Evolutionary conservation across 2,888 invertebrate species (phyloP).

Genomic region (Mythimna ferrago): DNA sequence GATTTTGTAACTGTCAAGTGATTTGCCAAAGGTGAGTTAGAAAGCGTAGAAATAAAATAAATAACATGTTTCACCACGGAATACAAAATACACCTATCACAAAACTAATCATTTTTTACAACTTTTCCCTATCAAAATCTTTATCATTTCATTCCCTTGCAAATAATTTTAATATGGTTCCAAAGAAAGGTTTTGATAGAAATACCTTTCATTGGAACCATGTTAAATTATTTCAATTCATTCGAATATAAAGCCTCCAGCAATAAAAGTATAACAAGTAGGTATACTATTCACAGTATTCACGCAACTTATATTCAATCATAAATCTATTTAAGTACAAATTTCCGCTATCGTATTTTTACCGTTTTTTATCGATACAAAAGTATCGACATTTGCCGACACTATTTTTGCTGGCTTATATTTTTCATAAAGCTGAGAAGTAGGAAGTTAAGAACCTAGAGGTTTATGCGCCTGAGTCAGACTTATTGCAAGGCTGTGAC

Average conservation of each 20-base stretch:
- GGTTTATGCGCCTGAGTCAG: slow-evolving; percentile 47
- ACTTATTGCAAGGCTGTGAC: slow-evolving; percentile 49
- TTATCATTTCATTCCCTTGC: not conserved
- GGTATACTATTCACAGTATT: not conserved
- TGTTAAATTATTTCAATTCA: slow-evolving; percentile 1
- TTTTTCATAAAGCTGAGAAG: slow-evolving; percentile 30
- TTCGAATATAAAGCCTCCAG: not conserved
- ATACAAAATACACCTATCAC: not conserved
- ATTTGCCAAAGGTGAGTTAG: too few relatives aligned
- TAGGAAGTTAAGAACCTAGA: slow-evolving; percentile 45
- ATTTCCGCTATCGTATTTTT: not conserved
- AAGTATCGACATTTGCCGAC: slow-evolving; percentile 14
- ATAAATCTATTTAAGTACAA: slow-evolving; percentile 5
- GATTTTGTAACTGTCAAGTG: too few relatives aligned
- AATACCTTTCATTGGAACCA: not conserved
- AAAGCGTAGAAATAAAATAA: too few relatives aligned
- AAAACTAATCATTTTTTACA: not conserved
- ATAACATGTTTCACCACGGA: too few relatives aligned
- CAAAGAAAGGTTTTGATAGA: not conserved
- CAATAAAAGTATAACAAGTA: not conserved
- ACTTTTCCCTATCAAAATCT: not conserved
- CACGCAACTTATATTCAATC: not conserved
- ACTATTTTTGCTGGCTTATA: slow-evolving; percentile 23
- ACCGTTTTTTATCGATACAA: not conserved
- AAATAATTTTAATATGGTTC: not conserved